Percentiles rank a stretch among this genome's conserved stretches.
Conservation (phyloP, 2,888 invertebrate species). For the Xylota sylvarum region DNA sequence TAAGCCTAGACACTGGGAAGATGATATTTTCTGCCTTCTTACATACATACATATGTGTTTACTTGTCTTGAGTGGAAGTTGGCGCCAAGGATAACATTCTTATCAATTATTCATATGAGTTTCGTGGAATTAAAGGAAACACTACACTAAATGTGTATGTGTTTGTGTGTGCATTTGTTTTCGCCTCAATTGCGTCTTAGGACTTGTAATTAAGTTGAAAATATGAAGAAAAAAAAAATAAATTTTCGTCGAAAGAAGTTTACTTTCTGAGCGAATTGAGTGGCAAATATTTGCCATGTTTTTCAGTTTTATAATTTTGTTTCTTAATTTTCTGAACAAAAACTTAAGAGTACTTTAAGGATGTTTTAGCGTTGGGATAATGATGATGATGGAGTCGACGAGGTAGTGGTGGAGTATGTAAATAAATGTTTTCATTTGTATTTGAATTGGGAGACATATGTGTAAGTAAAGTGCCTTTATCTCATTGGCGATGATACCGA, state of each 20-base stretch:
- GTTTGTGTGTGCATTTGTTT: slow-evolving; percentile 34
- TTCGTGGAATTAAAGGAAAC: slow-evolving; percentile 39
- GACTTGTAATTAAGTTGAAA: slow-evolving; percentile 50
- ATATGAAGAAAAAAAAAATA: not conserved
- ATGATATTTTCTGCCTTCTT: not conserved
- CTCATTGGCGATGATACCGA: no score
- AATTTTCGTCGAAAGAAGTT: slow-evolving; percentile 14
- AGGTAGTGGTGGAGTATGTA: not conserved
- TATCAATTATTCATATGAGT: slow-evolving; percentile 54
- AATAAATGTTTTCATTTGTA: not conserved
- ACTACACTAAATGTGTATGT: slow-evolving; percentile 1
- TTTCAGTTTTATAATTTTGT: slow-evolving; percentile 24
- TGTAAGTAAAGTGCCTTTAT: no score
- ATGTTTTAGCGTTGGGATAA: not conserved
- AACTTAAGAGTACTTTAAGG: not conserved
- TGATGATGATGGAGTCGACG: not conserved
- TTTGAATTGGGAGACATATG: no score
- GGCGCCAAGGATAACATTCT: slow-evolving; percentile 15
- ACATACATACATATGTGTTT: not conserved
- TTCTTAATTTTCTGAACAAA: slow-evolving; percentile 14
- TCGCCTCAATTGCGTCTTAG: slow-evolving; percentile 47
- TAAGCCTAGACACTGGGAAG: slow-evolving; percentile 17
- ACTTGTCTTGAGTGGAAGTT: slow-evolving; percentile 24
- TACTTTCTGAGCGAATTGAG: slow-evolving; percentile 30
- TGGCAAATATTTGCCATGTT: slow-evolving; percentile 48